phyloP scores from a whole-genome alignment of 23 tunicate species.

The Aplidium turbinatum region DNA sequence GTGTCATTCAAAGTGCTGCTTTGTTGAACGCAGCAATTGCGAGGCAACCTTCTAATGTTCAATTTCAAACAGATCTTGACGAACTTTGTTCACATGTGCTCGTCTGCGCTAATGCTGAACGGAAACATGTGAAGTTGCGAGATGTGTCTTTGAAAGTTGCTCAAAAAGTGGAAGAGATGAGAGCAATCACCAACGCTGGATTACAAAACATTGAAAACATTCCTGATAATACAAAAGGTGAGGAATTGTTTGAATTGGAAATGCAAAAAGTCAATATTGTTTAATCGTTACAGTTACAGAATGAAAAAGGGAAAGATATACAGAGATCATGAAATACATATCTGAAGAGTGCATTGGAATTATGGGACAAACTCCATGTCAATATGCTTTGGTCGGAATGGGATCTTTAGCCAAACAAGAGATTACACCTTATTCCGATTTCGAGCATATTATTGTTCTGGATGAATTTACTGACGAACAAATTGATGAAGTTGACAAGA shows the following conservation, averaged over 20 bases:
- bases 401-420: constrained; percentile 57
- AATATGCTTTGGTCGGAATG: constrained; percentile 39
- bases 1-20: too few relatives aligned
- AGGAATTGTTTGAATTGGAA: neutral
- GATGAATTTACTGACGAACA: constrained; percentile 15
- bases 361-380: constrained; percentile 41
- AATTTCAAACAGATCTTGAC: too few relatives aligned
- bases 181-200: too few relatives aligned
- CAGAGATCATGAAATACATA: constrained; percentile 28
- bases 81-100: too few relatives aligned
- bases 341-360: constrained; percentile 39
- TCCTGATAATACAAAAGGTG: too few relatives aligned
- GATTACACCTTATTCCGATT: constrained; percentile 50
- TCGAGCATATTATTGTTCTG: constrained; percentile 39
- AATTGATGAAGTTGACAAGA: constrained; percentile 7
- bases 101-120: too few relatives aligned
- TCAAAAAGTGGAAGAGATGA: too few relatives aligned
- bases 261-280: neutral
- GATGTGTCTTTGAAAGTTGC: too few relatives aligned
- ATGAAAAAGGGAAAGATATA: constrained; percentile 25
- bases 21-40: too few relatives aligned
- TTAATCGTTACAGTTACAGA: constrained; percentile 4
- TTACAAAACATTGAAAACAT: too few relatives aligned
- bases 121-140: too few relatives aligned
- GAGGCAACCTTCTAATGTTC: too few relatives aligned